Percentiles rank a stretch among this genome's conserved stretches.
Evolutionary conservation across 1,140 invertebrate genomes (phyloP).

Genomic region (Liolophura sinensis): DNA sequence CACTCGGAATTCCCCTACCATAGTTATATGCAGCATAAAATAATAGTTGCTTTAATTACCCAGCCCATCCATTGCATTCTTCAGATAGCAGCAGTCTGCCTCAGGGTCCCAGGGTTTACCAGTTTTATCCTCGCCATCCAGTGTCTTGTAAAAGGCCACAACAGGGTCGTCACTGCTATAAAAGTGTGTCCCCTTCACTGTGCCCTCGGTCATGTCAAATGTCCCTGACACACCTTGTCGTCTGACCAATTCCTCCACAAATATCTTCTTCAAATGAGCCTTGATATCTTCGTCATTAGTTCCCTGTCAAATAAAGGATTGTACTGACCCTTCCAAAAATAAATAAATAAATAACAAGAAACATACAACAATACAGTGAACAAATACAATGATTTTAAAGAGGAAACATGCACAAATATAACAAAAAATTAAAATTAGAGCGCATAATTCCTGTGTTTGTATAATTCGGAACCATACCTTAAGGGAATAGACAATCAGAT

Average conservation of each 20-base stretch:
- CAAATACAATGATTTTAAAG: too few species aligned
- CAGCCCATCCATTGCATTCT: slow-evolving; percentile 34
- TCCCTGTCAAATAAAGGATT: slow-evolving; percentile 8
- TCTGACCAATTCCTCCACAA: slow-evolving; percentile 33
- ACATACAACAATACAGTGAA: too few species aligned
- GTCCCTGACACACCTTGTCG: slow-evolving; percentile 37
- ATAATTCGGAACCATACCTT: too few species aligned
- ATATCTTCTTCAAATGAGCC: slow-evolving; percentile 24
- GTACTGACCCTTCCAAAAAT: too few species aligned
- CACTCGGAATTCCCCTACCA: too few species aligned
- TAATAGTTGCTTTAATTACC: slow-evolving; percentile 10
- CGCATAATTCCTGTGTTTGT: too few species aligned
- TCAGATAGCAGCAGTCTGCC: slow-evolving; percentile 24
- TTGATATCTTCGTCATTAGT: slow-evolving; percentile 23
- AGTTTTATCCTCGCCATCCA: slow-evolving; percentile 20
- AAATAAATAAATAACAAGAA: too few species aligned
- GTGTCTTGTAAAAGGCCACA: slow-evolving; percentile 20
- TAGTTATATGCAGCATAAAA: too few species aligned
- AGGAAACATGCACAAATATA: too few species aligned
- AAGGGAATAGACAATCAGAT: too few species aligned
- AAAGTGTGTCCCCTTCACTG: slow-evolving; percentile 33
- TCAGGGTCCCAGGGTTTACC: slow-evolving; percentile 42
- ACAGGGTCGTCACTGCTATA: slow-evolving; percentile 33
- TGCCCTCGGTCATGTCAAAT: slow-evolving; percentile 44
- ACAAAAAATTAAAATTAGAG: too few species aligned